Percentiles rank a stretch among this genome's conserved stretches.
phyloP scores from a whole-genome alignment of 2,797 vertebrate species.

The Triplophysa bombifrons region DNA sequence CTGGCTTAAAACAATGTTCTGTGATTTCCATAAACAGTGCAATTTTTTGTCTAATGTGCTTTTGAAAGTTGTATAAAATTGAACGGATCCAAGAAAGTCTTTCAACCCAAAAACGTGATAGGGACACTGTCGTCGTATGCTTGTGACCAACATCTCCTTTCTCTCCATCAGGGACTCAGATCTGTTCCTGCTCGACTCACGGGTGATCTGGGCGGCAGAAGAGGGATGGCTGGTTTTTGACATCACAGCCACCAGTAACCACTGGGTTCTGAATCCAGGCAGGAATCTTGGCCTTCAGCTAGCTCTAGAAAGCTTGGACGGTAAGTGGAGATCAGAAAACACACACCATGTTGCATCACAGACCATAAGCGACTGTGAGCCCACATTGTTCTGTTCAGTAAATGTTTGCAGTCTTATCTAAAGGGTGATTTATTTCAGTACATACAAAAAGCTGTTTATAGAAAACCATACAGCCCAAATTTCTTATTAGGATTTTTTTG shows the following conservation, averaged over 20 bases:
- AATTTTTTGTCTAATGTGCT: no score
- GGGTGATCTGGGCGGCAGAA: conserved; percentile 95
- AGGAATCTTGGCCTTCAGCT: conserved; percentile 94
- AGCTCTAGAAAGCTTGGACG: conserved; percentile 85
- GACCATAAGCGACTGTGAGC: background rate
- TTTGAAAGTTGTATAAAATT: no score
- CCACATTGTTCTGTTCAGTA: background rate
- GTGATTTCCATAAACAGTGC: no score
- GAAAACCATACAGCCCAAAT: background rate
- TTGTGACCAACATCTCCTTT: conserved; percentile 34
- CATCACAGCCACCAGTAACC: conserved; percentile 95
- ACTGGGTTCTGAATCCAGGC: conserved; percentile 95
- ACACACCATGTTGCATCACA: background rate
- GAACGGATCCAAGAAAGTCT: no score
- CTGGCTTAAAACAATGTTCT: no score
- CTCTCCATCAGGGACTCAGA: conserved; percentile 85
- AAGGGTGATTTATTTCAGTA: conserved; percentile 4
- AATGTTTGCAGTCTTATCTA: conserved; percentile 23
- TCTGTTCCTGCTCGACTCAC: conserved; percentile 91
- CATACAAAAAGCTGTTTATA: background rate
- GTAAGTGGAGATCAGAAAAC: conserved; percentile 72
- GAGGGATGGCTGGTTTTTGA: conserved; percentile 98
- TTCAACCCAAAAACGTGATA: no score
- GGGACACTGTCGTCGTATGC: no score
- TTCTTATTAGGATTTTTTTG: no score